Conservation (phyloP, 2,113 vertebrate species). For the Rostratula benghalensis region DNA sequence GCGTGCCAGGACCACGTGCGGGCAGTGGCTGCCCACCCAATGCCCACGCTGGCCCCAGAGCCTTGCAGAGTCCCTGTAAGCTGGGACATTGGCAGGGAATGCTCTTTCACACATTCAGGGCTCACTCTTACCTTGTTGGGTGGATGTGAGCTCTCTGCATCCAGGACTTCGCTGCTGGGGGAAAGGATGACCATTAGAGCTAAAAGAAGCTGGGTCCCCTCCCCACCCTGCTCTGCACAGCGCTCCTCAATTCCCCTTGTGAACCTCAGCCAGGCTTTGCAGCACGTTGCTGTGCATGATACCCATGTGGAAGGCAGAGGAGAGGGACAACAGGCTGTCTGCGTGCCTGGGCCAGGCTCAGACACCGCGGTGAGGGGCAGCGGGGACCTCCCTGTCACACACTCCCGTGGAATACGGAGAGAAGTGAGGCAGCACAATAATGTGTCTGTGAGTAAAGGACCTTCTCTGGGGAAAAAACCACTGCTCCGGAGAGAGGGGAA, state of each 20-base stretch:
- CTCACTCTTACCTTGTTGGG: conserved; percentile 3
- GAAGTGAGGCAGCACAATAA: accelerated
- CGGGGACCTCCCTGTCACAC: not conserved
- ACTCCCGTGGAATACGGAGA: accelerated
- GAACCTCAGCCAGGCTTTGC: accelerated
- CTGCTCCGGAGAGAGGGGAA: not conserved
- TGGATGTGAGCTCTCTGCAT: not conserved
- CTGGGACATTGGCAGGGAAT: accelerated
- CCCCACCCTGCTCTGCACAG: not conserved
- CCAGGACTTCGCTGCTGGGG: not conserved
- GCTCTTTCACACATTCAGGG: not conserved
- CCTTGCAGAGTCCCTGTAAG: not conserved
- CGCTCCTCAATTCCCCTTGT: not conserved
- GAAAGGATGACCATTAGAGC: not conserved
- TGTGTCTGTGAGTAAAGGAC: not conserved
- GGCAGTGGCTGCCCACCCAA: not conserved
- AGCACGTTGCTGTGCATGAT: accelerated
- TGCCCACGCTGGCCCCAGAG: not conserved
- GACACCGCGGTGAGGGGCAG: accelerated
- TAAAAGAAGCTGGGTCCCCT: accelerated
- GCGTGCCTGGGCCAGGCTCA: accelerated
- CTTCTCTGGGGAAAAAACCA: not conserved
- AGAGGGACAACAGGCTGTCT: not conserved
- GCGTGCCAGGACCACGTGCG: accelerated
- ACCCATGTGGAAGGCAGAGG: not conserved